phyloP scores from a whole-genome alignment of 2,797 vertebrate genomes.

The Cichlasoma orientale region DNA sequence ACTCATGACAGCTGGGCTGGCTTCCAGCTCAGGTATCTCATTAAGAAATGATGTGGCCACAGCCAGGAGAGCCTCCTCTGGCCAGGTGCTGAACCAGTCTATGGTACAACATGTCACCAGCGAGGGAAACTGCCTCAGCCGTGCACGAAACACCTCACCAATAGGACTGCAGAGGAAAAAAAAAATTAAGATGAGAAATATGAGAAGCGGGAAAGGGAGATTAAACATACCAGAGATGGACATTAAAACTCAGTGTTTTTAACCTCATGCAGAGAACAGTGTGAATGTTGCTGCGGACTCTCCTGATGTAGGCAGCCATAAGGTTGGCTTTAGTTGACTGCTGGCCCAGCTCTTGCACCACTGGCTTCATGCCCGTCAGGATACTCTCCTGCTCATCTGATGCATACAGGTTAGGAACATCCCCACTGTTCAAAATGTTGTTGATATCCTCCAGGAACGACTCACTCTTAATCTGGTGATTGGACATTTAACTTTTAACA shows the following conservation, averaged over 20 bases:
- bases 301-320: constrained; percentile 86
- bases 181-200: background rate
- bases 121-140: constrained; percentile 92
- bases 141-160: constrained; percentile 89
- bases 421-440: constrained; percentile 91
- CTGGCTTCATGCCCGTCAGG: constrained; percentile 84
- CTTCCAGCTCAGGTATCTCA: constrained; percentile 84
- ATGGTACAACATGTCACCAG: constrained; percentile 94
- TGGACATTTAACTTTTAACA: constrained; percentile 5
- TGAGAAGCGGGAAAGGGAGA: background rate
- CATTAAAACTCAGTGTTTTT: background rate
- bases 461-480: constrained; percentile 88
- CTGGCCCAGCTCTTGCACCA: constrained; percentile 86
- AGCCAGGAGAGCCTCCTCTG: constrained; percentile 89
- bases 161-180: constrained; percentile 80
- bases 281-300: constrained; percentile 89
- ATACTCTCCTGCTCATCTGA: constrained; percentile 89
- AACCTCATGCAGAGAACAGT: constrained; percentile 95
- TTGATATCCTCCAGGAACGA: constrained; percentile 94
- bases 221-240: background rate
- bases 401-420: constrained; percentile 89
- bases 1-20: constrained; percentile 45
- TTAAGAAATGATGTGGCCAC: constrained; percentile 86
- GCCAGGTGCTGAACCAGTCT: constrained; percentile 95
- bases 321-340: constrained; percentile 91